These are phyloP conservation scores for Antrozous pallidus DNA, from an alignment of 2,797 vertebrate genomes.

Conservation along the genomic window DNA sequence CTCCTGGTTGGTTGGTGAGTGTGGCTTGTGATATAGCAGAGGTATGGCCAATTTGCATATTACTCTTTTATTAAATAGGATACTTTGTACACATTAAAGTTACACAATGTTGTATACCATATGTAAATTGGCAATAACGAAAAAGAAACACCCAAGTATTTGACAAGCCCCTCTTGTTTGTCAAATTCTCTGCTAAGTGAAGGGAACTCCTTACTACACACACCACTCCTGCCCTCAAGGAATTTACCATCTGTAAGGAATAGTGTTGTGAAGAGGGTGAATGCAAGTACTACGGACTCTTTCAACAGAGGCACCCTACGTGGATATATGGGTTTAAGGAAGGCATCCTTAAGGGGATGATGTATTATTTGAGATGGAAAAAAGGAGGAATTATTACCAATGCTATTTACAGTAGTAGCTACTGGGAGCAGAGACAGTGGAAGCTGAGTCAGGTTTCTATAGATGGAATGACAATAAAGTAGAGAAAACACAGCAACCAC, in stretches of 20 bases:
- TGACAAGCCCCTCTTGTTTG: not conserved
- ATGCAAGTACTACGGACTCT: not conserved
- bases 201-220: not conserved
- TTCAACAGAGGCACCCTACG: rapidly evolving
- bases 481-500: not conserved
- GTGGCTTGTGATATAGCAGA: too few relatives aligned
- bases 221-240: not conserved
- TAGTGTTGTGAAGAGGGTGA: too few relatives aligned
- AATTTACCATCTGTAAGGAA: too few relatives aligned
- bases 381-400: not conserved
- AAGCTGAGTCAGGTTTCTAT: not conserved
- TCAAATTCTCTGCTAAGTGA: not conserved
- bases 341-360: not conserved
- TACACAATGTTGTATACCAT: not conserved
- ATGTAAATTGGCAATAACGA: not conserved
- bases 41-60: too few relatives aligned
- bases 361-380: not conserved
- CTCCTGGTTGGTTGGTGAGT: too few relatives aligned
- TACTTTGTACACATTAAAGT: not conserved
- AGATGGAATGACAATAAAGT: not conserved
- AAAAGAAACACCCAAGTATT: not conserved
- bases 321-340: not conserved
- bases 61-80: too few relatives aligned
- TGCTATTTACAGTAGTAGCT: not conserved
- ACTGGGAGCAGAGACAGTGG: too few relatives aligned